Evolutionary conservation across 1,140 invertebrate genomes (phyloP), one percentile per base, ranked within the genome.

Genomic region (Nasonia vitripennis): DNA sequence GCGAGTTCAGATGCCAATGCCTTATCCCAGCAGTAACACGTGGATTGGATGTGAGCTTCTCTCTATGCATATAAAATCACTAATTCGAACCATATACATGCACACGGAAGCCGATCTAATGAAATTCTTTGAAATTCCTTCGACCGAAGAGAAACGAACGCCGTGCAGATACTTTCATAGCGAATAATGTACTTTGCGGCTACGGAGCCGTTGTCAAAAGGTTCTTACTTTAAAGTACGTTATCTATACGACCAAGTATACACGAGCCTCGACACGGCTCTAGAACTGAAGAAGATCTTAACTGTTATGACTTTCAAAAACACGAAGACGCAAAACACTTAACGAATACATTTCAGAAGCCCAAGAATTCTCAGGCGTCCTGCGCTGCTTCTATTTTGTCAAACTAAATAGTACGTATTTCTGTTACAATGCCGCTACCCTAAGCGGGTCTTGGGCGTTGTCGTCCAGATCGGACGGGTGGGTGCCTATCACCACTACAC

Each of bases 1-100:
- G 31, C 20, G 41, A 45, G 68, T 37, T 37, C 7, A 70, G 55
- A 73, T 73, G 41, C 80, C 70, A 73, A 81, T 73, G 67, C 14
- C 37, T n/a, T 14, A 70, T 37, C 31, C 31, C 3, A 80, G n/a
- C 67, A 70, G 20, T 55, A 55, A 37, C 73, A 23, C 79, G 17
- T 73, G 23, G n/a, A n/a, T n/a, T 27, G 1, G 34, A 37, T 67
- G n/a, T 73, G 3, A 71, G 68, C 14, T 37, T 6, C 20, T 71
- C 68, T 2, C 27, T 71, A 20, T 73, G 41, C 45, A 51, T 48
- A 51, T 51, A 51, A 68, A 70, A 41, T 34, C 78, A 20, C 17
- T 79, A 67, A 62, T 80, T 80, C 79, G 41, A 70, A 17, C n/a
- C 37, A 31, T 11, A 31, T 23, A 27, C 14, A 80, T 41, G 20